Conservation (phyloP, 2,113 vertebrate species). For the Sapayoa aenigma region DNA sequence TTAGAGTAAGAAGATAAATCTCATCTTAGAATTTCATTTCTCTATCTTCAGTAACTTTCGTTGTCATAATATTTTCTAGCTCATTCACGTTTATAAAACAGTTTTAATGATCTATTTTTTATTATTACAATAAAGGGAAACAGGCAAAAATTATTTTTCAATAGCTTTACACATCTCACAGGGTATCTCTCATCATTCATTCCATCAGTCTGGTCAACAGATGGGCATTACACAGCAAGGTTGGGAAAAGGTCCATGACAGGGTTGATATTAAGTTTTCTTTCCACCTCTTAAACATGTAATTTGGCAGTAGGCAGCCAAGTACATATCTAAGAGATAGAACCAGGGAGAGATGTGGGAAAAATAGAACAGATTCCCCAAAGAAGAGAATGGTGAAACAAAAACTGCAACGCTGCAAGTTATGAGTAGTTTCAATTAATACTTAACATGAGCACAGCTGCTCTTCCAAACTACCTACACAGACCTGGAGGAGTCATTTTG, state of each 20-base stretch:
- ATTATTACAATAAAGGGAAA: conserved; percentile 56
- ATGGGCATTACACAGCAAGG: conserved; percentile 33
- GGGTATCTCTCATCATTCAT: conserved; percentile 12
- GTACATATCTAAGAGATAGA: background rate
- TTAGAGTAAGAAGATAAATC: conserved; percentile 79
- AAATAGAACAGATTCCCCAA: background rate
- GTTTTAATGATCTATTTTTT: conserved; percentile 68
- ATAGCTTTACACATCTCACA: conserved; percentile 12
- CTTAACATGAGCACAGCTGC: background rate
- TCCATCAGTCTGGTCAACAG: conserved; percentile 32
- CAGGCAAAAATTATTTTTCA: conserved; percentile 21
- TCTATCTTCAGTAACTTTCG: conserved; percentile 72
- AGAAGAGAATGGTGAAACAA: background rate
- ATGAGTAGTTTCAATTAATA: background rate
- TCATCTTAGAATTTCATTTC: conserved; percentile 74
- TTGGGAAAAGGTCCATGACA: background rate
- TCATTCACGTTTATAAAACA: conserved; percentile 70
- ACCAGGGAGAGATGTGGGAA: background rate
- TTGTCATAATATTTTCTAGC: conserved; percentile 71
- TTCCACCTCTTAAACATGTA: background rate
- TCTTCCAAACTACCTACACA: background rate
- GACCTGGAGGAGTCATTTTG: background rate
- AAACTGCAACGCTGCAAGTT: background rate
- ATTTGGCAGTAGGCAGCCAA: background rate
- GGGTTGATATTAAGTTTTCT: background rate